phyloP scores from a whole-genome alignment of 1,140 invertebrate species.

The Euwallacea fornicatus region DNA sequence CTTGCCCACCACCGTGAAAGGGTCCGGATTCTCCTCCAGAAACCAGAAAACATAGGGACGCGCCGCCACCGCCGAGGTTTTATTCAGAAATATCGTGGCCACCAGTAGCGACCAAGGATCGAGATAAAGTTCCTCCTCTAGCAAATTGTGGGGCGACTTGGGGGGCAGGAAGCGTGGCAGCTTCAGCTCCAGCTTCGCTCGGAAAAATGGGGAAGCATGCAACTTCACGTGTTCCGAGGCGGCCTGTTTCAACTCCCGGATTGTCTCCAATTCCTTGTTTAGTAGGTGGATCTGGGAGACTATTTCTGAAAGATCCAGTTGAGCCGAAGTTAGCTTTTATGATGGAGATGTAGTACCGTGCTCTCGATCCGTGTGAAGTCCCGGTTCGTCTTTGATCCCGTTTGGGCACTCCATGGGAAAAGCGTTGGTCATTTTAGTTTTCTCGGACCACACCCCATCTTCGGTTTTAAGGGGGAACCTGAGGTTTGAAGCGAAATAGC shows the following conservation, averaged over 20 bases:
- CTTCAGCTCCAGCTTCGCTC: constrained; percentile 14
- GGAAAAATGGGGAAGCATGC: neutral
- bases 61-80: constrained; percentile 57
- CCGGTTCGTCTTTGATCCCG: neutral
- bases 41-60: constrained; percentile 56
- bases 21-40: constrained; percentile 56
- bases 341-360: constrained; percentile 1
- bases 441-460: neutral
- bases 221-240: neutral
- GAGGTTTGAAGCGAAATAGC: neutral
- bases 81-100: constrained; percentile 60
- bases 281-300: constrained; percentile 6
- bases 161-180: constrained; percentile 46
- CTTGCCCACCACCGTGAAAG: constrained; percentile 55
- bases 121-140: constrained; percentile 58
- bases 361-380: neutral
- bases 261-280: neutral
- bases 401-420: neutral
- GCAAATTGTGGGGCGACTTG: constrained; percentile 57
- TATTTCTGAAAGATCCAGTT: constrained; percentile 3
- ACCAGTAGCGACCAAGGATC: constrained; percentile 61
- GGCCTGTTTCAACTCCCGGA: neutral
- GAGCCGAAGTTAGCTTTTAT: neutral
- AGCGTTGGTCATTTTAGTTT: neutral
- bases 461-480: too few relatives aligned